Conservation (phyloP, 2,113 vertebrate genomes). For the Pitta sordida region DNA sequence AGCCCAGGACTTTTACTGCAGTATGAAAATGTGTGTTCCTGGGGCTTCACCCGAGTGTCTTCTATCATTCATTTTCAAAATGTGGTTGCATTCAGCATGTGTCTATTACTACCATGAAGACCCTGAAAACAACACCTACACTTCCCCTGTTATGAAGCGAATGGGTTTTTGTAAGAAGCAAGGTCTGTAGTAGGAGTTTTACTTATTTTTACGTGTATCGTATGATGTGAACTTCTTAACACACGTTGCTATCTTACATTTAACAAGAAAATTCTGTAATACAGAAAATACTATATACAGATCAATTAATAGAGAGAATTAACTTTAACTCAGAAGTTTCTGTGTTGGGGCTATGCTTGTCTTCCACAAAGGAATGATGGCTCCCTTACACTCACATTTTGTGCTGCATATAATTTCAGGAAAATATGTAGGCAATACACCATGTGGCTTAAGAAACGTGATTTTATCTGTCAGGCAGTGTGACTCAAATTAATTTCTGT, state of each 20-base stretch:
- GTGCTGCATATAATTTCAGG: neutral
- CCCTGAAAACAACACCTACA: neutral
- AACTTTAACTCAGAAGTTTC: neutral
- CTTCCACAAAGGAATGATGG: neutral
- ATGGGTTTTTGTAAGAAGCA: neutral
- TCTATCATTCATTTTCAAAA: neutral
- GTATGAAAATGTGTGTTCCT: neutral
- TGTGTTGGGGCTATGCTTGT: neutral
- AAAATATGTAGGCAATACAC: neutral
- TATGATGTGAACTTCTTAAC: neutral
- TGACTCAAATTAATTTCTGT: neutral
- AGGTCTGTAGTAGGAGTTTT: neutral
- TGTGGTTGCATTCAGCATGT: neutral
- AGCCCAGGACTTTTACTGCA: neutral
- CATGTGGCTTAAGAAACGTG: neutral
- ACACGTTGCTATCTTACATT: neutral
- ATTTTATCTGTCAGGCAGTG: neutral
- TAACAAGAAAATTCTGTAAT: neutral
- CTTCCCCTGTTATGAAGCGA: neutral
- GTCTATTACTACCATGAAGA: neutral
- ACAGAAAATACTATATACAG: neutral
- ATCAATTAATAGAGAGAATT: neutral
- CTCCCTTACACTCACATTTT: neutral
- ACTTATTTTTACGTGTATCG: neutral
- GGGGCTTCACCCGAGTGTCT: neutral